These are phyloP conservation scores for Sula dactylatra DNA, from an alignment of 2,113 vertebrate species.

Conservation along the genomic window DNA sequence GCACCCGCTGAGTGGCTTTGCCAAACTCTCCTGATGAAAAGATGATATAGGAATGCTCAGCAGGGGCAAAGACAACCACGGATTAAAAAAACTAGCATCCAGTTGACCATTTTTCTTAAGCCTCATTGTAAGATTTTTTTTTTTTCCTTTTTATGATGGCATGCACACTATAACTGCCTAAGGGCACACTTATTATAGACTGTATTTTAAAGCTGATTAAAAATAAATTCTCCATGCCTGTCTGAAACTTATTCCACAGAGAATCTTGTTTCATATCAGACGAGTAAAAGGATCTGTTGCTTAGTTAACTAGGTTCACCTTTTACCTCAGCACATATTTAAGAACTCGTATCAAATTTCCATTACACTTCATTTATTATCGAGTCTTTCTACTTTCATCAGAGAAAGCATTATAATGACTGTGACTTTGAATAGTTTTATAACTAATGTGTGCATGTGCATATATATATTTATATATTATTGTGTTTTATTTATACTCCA, in stretches of 20 bases:
- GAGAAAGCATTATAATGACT: conserved; percentile 12
- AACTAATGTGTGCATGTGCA: neutral
- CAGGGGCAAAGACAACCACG: neutral
- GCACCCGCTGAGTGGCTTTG: neutral
- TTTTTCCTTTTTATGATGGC: conserved; percentile 2
- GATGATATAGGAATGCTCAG: conserved; percentile 38
- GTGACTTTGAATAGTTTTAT: conserved; percentile 24
- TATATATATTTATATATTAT: neutral
- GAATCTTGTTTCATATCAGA: conserved; percentile 55
- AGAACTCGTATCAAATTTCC: conserved; percentile 48
- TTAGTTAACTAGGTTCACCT: conserved; percentile 62
- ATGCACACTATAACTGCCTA: conserved; percentile 26
- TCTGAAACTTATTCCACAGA: conserved; percentile 61
- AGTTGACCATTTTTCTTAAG: conserved; percentile 41
- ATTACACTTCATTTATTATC: conserved; percentile 45
- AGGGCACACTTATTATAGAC: conserved; percentile 56
- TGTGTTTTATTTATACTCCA: neutral
- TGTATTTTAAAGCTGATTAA: conserved; percentile 70
- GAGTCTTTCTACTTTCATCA: conserved; percentile 35
- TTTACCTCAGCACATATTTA: conserved; percentile 53
- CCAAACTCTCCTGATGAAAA: conserved; percentile 32
- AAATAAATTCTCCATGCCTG: conserved; percentile 68
- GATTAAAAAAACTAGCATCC: conserved; percentile 5
- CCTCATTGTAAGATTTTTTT: neutral
- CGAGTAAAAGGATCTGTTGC: conserved; percentile 58